Conservation (phyloP, 2,888 invertebrate genomes). For the Sycophila texana region DNA sequence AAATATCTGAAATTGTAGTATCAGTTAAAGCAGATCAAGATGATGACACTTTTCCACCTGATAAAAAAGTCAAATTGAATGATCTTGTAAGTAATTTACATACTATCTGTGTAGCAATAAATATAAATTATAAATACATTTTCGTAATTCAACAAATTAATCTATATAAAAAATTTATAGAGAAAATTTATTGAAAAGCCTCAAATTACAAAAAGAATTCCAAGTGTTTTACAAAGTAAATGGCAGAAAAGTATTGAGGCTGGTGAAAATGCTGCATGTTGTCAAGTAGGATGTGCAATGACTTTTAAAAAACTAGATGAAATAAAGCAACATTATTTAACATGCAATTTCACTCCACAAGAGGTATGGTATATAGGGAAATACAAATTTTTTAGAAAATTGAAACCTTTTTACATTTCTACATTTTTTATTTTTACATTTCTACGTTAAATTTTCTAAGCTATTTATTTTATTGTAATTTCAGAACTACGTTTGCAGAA, state of each 20-base stretch:
- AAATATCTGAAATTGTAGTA: slow-evolving; percentile 68
- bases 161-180: slow-evolving; percentile 52
- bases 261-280: slow-evolving; percentile 63
- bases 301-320: slow-evolving; percentile 60
- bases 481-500: slow-evolving; percentile 68
- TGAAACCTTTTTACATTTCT: slow-evolving; percentile 25
- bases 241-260: slow-evolving; percentile 66
- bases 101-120: neutral
- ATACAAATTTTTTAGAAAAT: too few relatives aligned
- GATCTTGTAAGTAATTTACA: slow-evolving; percentile 36
- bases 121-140: slow-evolving; percentile 9
- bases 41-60: slow-evolving; percentile 42
- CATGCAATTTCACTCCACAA: slow-evolving; percentile 66
- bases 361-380: slow-evolving; percentile 55
- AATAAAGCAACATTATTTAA: slow-evolving; percentile 68
- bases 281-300: slow-evolving; percentile 68
- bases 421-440: slow-evolving; percentile 14
- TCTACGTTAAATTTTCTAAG: slow-evolving; percentile 5
- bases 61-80: slow-evolving; percentile 58
- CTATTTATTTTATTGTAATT: slow-evolving; percentile 18
- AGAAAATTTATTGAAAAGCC: slow-evolving; percentile 59
- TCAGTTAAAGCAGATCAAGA: slow-evolving; percentile 60
- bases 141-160: neutral
- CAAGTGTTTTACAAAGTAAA: slow-evolving; percentile 61
- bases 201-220: slow-evolving; percentile 59